phyloP scores from a whole-genome alignment of 2,797 vertebrate genomes.

The Sardinella longiceps region DNA sequence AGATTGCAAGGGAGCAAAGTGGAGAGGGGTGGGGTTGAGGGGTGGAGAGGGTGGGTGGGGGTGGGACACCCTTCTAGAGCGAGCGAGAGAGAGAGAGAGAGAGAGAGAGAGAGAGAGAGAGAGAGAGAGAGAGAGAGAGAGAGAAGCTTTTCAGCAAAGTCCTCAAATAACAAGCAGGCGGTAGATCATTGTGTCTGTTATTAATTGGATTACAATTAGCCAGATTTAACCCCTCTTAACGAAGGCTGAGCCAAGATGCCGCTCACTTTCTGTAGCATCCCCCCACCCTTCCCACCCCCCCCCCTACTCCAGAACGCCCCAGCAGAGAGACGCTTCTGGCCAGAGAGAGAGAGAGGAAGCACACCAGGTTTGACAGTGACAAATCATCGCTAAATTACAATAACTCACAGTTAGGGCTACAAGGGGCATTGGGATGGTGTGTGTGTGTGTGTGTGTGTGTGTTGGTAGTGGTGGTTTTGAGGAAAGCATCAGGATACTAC shows the following conservation, averaged over 20 bases:
- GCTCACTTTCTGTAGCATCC: neutral
- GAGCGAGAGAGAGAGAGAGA: too few relatives aligned
- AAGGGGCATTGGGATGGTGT: slow-evolving; percentile 13
- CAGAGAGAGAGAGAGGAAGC: slow-evolving; percentile 25
- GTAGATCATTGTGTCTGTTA: slow-evolving; percentile 58
- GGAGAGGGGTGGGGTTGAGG: neutral
- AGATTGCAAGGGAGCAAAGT: neutral
- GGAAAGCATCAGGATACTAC: slow-evolving; percentile 31
- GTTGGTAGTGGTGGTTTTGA: neutral
- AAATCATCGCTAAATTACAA: slow-evolving; percentile 59
- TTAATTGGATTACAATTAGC: slow-evolving; percentile 66
- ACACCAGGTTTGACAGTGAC: slow-evolving; percentile 53
- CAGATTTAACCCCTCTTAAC: slow-evolving; percentile 65
- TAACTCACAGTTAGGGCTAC: slow-evolving; percentile 42
- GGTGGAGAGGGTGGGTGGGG: neutral
- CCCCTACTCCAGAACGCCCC: slow-evolving; percentile 28
- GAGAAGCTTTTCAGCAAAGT: slow-evolving; percentile 47
- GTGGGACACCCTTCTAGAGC: neutral
- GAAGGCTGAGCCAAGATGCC: slow-evolving; percentile 43
- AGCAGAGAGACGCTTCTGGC: slow-evolving; percentile 32
- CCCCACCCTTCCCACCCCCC: too few relatives aligned
- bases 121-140: too few relatives aligned
- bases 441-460: slow-evolving; percentile 39
- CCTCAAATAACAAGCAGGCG: slow-evolving; percentile 48
- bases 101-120: too few relatives aligned